Conservation (phyloP, 2,888 invertebrate genomes). For the Heliconius erato region DNA sequence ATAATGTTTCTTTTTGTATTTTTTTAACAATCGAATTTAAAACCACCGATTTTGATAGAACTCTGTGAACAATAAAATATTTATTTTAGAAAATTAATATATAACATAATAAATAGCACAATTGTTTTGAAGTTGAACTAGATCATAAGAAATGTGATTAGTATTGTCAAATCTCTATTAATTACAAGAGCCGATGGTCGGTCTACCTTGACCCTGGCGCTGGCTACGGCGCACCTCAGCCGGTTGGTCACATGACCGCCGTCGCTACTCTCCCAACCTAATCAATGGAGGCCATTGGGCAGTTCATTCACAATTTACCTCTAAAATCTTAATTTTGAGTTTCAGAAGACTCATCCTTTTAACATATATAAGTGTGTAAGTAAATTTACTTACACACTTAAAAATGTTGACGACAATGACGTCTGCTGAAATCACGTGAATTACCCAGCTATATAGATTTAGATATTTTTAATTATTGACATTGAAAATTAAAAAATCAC, state of each 20-base stretch:
- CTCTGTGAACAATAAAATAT: not conserved
- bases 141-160: conserved; percentile 50
- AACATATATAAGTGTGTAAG: not conserved
- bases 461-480: not conserved
- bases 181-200: conserved; percentile 52
- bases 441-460: not conserved
- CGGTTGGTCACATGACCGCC: conserved; percentile 62
- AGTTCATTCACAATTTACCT: conserved; percentile 25
- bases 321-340: not conserved
- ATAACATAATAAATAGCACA: not conserved
- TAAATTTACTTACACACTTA: not conserved
- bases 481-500: not conserved
- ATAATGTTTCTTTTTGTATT: not conserved
- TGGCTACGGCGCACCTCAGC: conserved; percentile 56
- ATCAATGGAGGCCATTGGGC: conserved; percentile 43
- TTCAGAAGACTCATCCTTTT: not conserved
- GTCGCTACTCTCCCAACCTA: conserved; percentile 48
- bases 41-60: not conserved
- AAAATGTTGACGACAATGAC: not conserved
- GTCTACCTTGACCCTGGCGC: conserved; percentile 66
- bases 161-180: conserved; percentile 48
- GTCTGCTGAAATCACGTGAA: not conserved
- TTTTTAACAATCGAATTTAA: not conserved
- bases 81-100: not conserved
- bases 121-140: conserved; percentile 45